phyloP scores from a whole-genome alignment of 2,113 vertebrate species.

The Glareola pratincola region DNA sequence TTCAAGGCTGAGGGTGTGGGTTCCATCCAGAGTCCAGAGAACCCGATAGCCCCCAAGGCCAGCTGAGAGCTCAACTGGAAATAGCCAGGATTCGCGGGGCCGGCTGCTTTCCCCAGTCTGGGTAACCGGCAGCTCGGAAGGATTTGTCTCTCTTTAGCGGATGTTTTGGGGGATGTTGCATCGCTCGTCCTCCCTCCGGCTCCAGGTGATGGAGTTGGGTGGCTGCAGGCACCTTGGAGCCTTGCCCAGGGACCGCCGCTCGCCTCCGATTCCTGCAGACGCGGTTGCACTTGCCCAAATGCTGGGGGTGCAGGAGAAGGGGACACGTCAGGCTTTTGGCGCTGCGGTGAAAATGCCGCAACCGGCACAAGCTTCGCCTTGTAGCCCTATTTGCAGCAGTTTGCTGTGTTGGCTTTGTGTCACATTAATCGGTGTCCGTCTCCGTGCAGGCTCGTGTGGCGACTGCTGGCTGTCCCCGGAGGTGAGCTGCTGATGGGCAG shows the following conservation, averaged over 20 bases:
- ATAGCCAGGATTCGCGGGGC: not conserved
- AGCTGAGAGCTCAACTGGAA: conserved; percentile 44
- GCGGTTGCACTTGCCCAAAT: rapidly evolving
- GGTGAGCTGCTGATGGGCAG: not conserved
- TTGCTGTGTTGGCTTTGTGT: rapidly evolving
- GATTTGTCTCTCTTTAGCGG: too few species aligned
- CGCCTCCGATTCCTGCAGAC: not conserved
- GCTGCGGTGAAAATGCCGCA: not conserved
- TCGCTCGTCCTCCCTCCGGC: not conserved
- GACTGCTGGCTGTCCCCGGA: not conserved
- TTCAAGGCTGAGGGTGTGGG: not conserved
- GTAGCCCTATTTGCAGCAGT: rapidly evolving
- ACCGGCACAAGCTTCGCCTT: not conserved
- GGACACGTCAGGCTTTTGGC: rapidly evolving
- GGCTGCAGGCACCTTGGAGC: not conserved
- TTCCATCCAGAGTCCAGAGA: not conserved
- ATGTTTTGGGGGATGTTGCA: not conserved
- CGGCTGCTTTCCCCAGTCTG: not conserved
- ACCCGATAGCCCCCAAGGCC: not conserved
- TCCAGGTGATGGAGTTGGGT: not conserved
- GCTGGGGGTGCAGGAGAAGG: not conserved
- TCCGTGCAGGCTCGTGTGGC: rapidly evolving
- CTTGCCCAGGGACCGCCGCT: not conserved
- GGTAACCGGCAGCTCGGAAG: not conserved
- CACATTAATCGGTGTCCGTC: too few species aligned